Conservation (phyloP, 2,888 invertebrate genomes). For the Elysia crispata region DNA sequence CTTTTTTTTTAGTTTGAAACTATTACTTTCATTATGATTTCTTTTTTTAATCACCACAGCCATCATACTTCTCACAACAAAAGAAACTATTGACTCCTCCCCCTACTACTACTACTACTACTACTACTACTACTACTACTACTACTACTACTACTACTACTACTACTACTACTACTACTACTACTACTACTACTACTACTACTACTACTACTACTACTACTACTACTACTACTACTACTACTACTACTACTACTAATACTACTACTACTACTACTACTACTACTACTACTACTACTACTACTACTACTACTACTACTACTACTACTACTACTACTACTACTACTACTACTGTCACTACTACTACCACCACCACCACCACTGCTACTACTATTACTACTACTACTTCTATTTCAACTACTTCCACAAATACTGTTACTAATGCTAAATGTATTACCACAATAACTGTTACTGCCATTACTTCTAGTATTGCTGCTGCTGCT, state of each 20-base stretch:
- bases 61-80: too few relatives aligned
- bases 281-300: background rate
- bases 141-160: background rate
- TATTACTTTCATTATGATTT: too few relatives aligned
- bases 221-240: background rate
- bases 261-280: too few relatives aligned
- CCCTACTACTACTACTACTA: background rate
- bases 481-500: too few relatives aligned
- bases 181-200: background rate
- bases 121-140: background rate
- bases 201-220: background rate
- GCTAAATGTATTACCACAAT: background rate
- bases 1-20: too few relatives aligned
- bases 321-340: background rate
- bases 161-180: background rate
- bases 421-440: too few relatives aligned
- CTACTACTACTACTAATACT: too few relatives aligned
- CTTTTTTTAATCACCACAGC: too few relatives aligned
- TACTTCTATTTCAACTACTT: too few relatives aligned
- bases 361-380: background rate
- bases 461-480: too few relatives aligned
- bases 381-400: constrained; percentile 1
- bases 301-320: constrained; percentile 13
- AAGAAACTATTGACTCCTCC: background rate
- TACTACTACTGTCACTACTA: background rate